phyloP scores from a whole-genome alignment of 2,888 invertebrate genomes.

The Polydrusus pterygomalis region DNA sequence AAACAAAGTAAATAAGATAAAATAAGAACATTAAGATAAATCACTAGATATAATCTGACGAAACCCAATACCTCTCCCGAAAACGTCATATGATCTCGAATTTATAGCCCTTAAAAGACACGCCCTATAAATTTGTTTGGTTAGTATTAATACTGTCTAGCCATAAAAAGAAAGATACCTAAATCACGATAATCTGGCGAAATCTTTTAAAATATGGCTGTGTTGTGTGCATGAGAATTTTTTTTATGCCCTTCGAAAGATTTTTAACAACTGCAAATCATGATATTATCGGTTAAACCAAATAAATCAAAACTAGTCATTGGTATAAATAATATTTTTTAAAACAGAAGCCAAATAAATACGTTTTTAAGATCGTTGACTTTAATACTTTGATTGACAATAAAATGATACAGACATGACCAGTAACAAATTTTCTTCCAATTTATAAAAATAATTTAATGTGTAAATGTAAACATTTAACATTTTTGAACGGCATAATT shows the following conservation, averaged over 20 bases:
- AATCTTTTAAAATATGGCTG: conserved; percentile 9
- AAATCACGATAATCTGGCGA: conserved; percentile 25
- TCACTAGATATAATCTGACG: conserved; percentile 55
- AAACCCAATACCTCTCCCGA: conserved; percentile 44
- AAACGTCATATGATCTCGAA: conserved; percentile 54
- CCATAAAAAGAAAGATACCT: conserved; percentile 55
- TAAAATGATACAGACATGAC: too few relatives aligned
- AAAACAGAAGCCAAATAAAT: too few relatives aligned
- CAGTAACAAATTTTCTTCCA: too few relatives aligned
- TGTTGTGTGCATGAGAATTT: not conserved
- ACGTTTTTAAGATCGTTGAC: too few relatives aligned
- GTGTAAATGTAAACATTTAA: too few relatives aligned
- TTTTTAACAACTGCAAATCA: too few relatives aligned
- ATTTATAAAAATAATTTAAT: too few relatives aligned
- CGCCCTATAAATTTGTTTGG: conserved; percentile 61
- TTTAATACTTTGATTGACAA: too few relatives aligned
- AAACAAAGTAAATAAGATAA: not conserved
- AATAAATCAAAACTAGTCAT: too few relatives aligned
- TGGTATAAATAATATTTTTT: too few relatives aligned
- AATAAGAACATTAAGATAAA: conserved; percentile 29
- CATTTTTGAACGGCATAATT: too few relatives aligned
- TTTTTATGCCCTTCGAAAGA: not conserved
- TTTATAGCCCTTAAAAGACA: conserved; percentile 56
- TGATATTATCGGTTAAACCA: too few relatives aligned
- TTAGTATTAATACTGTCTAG: conserved; percentile 55